These are phyloP conservation scores for Megalopta genalis DNA, from an alignment of 1,140 invertebrate genomes.

Conservation along the genomic window DNA sequence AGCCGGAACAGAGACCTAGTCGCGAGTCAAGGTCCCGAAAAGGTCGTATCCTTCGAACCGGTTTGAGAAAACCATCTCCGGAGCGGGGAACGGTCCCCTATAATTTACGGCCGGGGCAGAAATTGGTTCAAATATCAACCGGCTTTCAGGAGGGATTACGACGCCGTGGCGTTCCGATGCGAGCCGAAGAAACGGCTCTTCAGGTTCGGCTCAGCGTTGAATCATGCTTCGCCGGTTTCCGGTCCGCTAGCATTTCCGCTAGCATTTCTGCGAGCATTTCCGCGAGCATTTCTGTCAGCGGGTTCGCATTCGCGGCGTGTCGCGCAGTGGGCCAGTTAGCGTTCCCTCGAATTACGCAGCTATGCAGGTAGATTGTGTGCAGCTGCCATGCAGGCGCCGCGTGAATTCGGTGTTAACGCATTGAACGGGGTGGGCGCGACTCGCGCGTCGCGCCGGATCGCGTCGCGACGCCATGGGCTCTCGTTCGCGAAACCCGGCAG, in stretches of 20 bases:
- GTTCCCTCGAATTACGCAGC: slow-evolving; percentile 30
- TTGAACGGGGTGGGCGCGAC: neutral
- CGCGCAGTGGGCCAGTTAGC: slow-evolving; percentile 52
- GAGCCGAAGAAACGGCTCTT: neutral
- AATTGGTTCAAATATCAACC: slow-evolving; percentile 41
- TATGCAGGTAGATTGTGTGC: slow-evolving; percentile 5
- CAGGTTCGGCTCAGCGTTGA: neutral
- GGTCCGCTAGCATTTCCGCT: neutral
- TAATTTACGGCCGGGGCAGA: slow-evolving; percentile 43
- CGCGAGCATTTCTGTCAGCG: neutral
- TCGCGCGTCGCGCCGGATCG: slow-evolving; percentile 20
- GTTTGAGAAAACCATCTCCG: slow-evolving; percentile 53
- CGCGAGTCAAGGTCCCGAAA: slow-evolving; percentile 20
- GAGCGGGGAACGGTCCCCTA: slow-evolving; percentile 14
- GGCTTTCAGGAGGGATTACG: neutral
- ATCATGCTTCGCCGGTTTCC: neutral
- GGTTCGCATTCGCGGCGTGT: slow-evolving; percentile 29
- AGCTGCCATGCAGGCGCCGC: slow-evolving; percentile 13
- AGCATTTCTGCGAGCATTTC: neutral
- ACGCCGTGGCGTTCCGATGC: neutral
- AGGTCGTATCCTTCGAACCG: slow-evolving; percentile 41
- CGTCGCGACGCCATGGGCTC: slow-evolving; percentile 13
- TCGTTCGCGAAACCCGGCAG: neutral
- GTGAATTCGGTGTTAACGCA: slow-evolving; percentile 28
- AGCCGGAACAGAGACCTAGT: too few relatives aligned